Conservation (phyloP, 2,888 invertebrate species). For the Pantelozetes paolii region DNA sequence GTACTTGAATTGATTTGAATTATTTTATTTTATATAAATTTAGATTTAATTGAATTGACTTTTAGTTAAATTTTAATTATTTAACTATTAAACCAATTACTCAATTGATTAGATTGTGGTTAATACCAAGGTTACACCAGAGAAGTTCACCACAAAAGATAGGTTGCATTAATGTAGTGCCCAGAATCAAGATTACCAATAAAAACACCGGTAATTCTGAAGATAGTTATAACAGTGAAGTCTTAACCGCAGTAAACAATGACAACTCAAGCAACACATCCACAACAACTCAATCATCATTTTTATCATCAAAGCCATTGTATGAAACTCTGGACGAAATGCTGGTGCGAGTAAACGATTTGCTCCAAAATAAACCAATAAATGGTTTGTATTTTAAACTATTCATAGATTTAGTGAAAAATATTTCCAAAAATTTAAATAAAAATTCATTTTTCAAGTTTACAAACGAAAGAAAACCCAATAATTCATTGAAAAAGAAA, state of each 20-base stretch:
- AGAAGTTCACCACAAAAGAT: constrained; percentile 31
- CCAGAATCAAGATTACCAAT: constrained; percentile 22
- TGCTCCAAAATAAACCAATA: constrained; percentile 30
- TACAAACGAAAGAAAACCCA: no score
- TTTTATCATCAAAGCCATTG: constrained; percentile 2
- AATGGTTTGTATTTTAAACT: constrained; percentile 5
- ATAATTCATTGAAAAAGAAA: no score
- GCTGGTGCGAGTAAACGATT: constrained; percentile 33
- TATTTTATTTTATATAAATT: no score
- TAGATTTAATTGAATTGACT: no score
- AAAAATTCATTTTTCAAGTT: no score
- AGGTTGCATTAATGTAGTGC: constrained; percentile 42
- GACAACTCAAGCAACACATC: no score
- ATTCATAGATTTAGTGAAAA: no score
- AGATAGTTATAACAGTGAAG: background rate
- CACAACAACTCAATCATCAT: background rate
- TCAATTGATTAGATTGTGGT: constrained; percentile 10
- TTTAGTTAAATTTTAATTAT: no score
- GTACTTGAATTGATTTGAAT: no score
- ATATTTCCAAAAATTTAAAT: no score
- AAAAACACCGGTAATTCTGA: background rate
- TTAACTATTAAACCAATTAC: no score
- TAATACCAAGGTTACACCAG: constrained; percentile 2
- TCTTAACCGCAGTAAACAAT: no score
- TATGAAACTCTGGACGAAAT: constrained; percentile 38